A percentile compares a stretch with the other conserved stretches of the same genome.
Evolutionary conservation across 2,888 invertebrate genomes (phyloP).

Genomic region (Pseudolycoriella hygida): DNA sequence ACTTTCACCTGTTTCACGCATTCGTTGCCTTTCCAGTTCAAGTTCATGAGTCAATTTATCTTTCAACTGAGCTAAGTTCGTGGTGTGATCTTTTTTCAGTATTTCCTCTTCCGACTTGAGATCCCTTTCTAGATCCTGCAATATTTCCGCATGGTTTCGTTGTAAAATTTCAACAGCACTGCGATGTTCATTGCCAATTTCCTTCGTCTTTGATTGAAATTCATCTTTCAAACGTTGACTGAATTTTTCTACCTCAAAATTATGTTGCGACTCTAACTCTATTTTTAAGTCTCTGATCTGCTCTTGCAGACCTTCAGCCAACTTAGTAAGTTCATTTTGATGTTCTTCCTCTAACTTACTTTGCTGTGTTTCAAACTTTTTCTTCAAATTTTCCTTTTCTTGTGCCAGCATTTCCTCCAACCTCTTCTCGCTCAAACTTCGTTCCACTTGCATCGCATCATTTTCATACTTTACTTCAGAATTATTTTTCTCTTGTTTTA

Average conservation of each 20-base stretch:
- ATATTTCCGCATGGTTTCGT: slow-evolving; percentile 23
- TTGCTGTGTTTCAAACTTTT: slow-evolving; percentile 30
- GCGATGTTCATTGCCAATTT: slow-evolving; percentile 35
- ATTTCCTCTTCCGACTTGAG: slow-evolving; percentile 42
- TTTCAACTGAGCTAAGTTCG: slow-evolving; percentile 43
- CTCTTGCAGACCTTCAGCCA: slow-evolving; percentile 31
- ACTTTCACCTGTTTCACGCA: slow-evolving; percentile 29
- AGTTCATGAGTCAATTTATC: slow-evolving; percentile 39
- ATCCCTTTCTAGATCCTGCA: slow-evolving; percentile 26
- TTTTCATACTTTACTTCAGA: slow-evolving; percentile 18
- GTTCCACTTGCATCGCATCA: slow-evolving; percentile 10
- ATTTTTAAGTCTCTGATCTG: slow-evolving; percentile 19
- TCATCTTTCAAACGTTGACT: slow-evolving; percentile 25
- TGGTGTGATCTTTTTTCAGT: slow-evolving; percentile 47
- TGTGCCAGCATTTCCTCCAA: slow-evolving; percentile 8
- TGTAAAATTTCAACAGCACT: slow-evolving; percentile 24
- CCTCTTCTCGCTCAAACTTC: slow-evolving; percentile 9
- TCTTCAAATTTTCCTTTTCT: slow-evolving; percentile 16
- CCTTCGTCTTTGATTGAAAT: slow-evolving; percentile 32
- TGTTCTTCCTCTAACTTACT: slow-evolving; percentile 29
- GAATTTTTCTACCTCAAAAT: slow-evolving; percentile 18
- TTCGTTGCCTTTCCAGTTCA: slow-evolving; percentile 30
- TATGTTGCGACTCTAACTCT: slow-evolving; percentile 19
- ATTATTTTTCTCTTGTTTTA: slow-evolving; percentile 16
- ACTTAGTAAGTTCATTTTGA: slow-evolving; percentile 27